Percentiles rank a stretch among this genome's conserved stretches.
Conservation (phyloP, 2,797 vertebrate genomes). For the Margarornis squamiger region DNA sequence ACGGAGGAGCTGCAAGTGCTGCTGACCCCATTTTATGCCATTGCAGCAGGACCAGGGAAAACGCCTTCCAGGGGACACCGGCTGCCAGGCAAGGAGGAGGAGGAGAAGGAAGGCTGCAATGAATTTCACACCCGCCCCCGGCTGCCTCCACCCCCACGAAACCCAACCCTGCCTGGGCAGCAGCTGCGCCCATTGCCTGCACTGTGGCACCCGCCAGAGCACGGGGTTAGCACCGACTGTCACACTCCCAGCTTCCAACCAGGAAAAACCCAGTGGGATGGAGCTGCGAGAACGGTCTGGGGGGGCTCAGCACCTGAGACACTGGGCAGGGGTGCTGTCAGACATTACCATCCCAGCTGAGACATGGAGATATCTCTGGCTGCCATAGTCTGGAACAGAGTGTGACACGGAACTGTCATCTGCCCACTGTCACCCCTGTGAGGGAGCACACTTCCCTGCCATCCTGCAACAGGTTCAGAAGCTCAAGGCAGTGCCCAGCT, state of each 20-base stretch:
- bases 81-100: neutral
- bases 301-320: neutral
- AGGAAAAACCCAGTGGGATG: neutral
- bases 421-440: neutral
- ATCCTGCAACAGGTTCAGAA: fast-evolving
- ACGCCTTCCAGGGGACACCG: fast-evolving
- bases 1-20: neutral
- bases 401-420: neutral
- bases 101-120: conserved; percentile 39
- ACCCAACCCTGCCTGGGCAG: conserved; percentile 48
- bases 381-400: neutral
- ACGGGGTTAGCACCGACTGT: neutral
- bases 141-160: conserved; percentile 9
- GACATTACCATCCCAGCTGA: neutral
- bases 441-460: fast-evolving
- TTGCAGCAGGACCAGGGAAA: neutral
- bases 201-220: neutral
- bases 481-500: neutral
- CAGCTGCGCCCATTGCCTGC: conserved; percentile 13
- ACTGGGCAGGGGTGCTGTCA: fast-evolving
- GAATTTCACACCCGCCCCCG: conserved; percentile 45
- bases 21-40: neutral
- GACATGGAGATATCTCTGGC: fast-evolving
- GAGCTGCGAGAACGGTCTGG: neutral
- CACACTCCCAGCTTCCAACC: neutral